Conservation (phyloP, 2,113 vertebrate genomes). For the Heptranchias perlo region DNA sequence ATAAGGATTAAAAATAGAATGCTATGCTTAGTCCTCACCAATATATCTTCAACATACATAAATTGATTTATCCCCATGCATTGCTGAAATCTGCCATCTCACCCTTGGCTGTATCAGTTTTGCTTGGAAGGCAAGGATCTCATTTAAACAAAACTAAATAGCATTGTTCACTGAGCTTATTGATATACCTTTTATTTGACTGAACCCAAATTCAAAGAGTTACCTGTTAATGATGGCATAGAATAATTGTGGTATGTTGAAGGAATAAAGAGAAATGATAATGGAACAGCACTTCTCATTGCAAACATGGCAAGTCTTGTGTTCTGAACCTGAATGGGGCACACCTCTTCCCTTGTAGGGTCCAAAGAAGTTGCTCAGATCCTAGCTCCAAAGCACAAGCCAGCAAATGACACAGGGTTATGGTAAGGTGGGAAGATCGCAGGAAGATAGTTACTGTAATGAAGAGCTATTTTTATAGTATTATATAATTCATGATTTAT, state of each 20-base stretch:
- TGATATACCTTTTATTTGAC: background rate
- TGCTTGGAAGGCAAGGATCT: background rate
- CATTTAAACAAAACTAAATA: background rate
- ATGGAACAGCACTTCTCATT: background rate
- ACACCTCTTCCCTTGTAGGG: background rate
- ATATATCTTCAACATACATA: background rate
- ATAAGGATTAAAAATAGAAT: background rate
- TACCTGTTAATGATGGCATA: background rate
- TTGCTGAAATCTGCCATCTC: background rate
- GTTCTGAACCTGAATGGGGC: background rate
- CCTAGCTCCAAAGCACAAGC: background rate
- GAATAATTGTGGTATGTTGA: background rate
- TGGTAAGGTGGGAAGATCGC: background rate
- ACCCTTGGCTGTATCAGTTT: background rate
- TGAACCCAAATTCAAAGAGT: background rate
- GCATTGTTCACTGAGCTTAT: background rate
- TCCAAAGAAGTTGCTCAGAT: background rate
- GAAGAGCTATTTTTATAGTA: background rate
- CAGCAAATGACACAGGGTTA: background rate
- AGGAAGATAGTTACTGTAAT: background rate
- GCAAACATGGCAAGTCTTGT: background rate
- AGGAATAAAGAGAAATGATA: background rate
- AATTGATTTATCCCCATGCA: background rate
- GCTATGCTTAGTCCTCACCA: background rate
- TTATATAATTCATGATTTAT: background rate